phyloP scores from a whole-genome alignment of 1,140 invertebrate genomes.

The Lepidostoma basale region DNA sequence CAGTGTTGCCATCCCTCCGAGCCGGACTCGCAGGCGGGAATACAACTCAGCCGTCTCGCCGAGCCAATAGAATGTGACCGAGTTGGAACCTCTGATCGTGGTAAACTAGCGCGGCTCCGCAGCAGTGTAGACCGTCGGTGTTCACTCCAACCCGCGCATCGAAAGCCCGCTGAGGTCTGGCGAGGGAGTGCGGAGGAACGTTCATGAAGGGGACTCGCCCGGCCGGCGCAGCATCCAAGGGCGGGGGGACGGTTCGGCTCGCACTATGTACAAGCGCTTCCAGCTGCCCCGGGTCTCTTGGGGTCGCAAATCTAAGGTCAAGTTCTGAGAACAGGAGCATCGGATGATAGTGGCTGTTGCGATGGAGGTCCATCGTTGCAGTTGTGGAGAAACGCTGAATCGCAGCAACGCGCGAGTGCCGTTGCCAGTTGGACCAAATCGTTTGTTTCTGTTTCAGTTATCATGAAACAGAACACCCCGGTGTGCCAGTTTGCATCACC shows the following conservation, averaged over 20 bases:
- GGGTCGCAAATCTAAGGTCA: conserved; percentile 45
- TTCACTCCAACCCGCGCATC: not conserved
- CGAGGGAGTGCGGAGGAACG: not conserved
- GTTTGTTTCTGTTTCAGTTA: conserved; percentile 74
- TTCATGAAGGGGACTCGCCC: conserved; percentile 38
- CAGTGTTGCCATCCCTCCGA: not conserved
- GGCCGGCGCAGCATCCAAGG: not conserved
- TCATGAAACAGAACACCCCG: conserved; percentile 85
- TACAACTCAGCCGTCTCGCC: not conserved
- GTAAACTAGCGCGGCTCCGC: not conserved
- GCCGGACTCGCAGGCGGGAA: not conserved
- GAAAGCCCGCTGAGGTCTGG: not conserved
- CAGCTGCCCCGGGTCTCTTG: conserved; percentile 37
- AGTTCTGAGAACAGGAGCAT: conserved; percentile 33
- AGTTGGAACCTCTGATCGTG: not conserved
- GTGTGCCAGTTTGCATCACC: conserved; percentile 96
- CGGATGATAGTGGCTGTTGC: conserved; percentile 33
- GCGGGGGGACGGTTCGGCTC: not conserved
- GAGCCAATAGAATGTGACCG: conserved; percentile 21
- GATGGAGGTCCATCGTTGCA: conserved; percentile 31
- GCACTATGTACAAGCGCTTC: conserved; percentile 37
- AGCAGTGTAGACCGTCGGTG: not conserved
- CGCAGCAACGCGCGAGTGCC: conserved; percentile 13
- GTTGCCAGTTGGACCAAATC: conserved; percentile 38
- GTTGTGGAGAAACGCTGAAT: conserved; percentile 3